Evolutionary conservation across 2,113 vertebrate species (phyloP), one percentile per base, ranked within the genome.

Genomic region (Crotalus tigris): DNA sequence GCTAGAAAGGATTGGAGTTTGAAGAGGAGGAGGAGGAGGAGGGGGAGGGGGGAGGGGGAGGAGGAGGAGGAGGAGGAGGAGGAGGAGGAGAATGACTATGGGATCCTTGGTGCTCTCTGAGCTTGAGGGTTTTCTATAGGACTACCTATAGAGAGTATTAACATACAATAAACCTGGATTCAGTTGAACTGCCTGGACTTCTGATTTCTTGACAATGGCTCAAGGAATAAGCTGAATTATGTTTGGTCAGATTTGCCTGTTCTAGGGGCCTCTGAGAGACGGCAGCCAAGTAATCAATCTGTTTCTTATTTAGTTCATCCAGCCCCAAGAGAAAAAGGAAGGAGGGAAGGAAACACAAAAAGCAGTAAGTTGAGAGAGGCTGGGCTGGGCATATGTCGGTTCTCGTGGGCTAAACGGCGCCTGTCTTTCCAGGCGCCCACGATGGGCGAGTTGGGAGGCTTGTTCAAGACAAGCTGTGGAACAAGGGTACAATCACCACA

Each of bases 311-410:
- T 97, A 99, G 99, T 96, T 99, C 98, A 93, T 98, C 98, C 81
- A 98, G 98, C 96, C 98, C 98, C 92, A 99, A 99, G 97, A 98
- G 96, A 96, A 99, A 98, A 98, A 98, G 98, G 97, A 99, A 97
- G 97, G 98, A 99, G 96, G 98, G 98, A 94, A 99, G 98, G 98
- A 99, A 98, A 97, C 98, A 98, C 97, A 99, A 99, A 97, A 99
- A 99, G 97, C 99, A 99, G 99, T 99, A 97, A 98, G 99, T 98
- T 92, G 95, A 12, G 1, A 44, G 57, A 58, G 5, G 57, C 21
- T 58, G 7, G 5, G 57, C 21, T 58, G 7, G 75, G 75, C 1
- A 0, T 3, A 6, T 3, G 8, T 44, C 75, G 0, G 33, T 81
- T 51, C 17, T 39, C 33, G 75, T 81, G 21, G 75, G 33, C 33